phyloP scores from a whole-genome alignment of 2,113 vertebrate genomes.

The Ptychochromis oligacanthus region DNA sequence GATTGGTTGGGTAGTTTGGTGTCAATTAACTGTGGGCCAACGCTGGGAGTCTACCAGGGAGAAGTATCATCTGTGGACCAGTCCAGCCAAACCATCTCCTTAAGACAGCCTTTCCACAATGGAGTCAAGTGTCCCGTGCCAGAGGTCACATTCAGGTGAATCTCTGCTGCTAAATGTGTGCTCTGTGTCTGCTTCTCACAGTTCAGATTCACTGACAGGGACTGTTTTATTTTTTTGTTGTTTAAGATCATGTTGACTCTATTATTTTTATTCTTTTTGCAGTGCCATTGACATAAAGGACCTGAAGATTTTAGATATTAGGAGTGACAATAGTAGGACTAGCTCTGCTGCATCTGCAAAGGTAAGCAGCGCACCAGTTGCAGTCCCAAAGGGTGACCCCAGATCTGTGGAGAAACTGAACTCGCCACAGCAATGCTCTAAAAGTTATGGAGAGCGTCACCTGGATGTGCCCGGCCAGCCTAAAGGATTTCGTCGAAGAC shows the following conservation, averaged over 20 bases:
- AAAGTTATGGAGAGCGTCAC: conserved; percentile 92
- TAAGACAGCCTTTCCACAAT: conserved; percentile 95
- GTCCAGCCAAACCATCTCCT: conserved; percentile 94
- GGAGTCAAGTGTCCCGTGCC: conserved; percentile 96
- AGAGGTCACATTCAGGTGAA: conserved; percentile 97
- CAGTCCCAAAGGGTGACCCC: conserved; percentile 86
- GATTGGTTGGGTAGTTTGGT: conserved; percentile 97
- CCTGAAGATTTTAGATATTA: conserved; percentile 91
- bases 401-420: conserved; percentile 68
- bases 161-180: neutral
- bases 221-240: too few relatives aligned
- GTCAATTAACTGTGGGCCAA: conserved; percentile 95
- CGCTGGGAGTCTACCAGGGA: conserved; percentile 95
- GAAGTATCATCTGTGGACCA: conserved; percentile 95
- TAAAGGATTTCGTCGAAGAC: conserved; percentile 91
- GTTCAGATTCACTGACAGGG: too few relatives aligned
- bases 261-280: neutral
- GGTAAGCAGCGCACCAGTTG: conserved; percentile 83
- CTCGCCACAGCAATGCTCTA: conserved; percentile 88
- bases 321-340: conserved; percentile 77
- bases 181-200: neutral
- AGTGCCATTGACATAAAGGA: conserved; percentile 98
- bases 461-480: conserved; percentile 84
- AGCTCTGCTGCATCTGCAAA: conserved; percentile 66
- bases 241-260: neutral